phyloP scores from a whole-genome alignment of 2,888 invertebrate species.

The Nemotelus nigrinus region DNA sequence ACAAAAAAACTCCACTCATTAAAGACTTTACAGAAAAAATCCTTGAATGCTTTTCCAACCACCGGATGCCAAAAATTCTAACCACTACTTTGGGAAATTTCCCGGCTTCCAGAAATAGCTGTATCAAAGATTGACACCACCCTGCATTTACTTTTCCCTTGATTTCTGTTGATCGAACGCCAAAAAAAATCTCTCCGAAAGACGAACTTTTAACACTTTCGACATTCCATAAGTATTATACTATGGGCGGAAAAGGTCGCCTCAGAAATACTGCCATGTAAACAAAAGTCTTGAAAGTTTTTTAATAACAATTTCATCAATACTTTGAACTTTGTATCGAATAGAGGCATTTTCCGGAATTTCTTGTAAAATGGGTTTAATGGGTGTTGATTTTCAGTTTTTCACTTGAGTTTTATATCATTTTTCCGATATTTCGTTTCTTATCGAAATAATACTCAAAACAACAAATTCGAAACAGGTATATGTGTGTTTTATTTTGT shows the following conservation, averaged over 20 bases:
- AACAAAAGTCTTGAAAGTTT: conserved; percentile 48
- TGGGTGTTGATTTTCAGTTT: conserved; percentile 28
- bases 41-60: too few relatives aligned
- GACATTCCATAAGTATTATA: neutral
- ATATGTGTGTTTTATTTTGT: too few relatives aligned
- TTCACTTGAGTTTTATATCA: conserved; percentile 7
- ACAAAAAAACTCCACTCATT: too few relatives aligned
- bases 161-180: neutral
- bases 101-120: too few relatives aligned
- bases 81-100: too few relatives aligned
- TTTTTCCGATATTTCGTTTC: conserved; percentile 14
- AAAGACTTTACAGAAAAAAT: too few relatives aligned
- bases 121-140: too few relatives aligned
- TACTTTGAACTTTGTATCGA: conserved; percentile 21
- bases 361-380: conserved; percentile 9
- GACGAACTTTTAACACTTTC: conserved; percentile 40
- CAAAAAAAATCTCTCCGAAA: neutral
- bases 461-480: neutral
- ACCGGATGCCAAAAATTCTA: too few relatives aligned
- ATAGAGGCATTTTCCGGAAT: conserved; percentile 2
- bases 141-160: neutral
- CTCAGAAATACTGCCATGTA: conserved; percentile 9
- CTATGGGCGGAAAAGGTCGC: neutral
- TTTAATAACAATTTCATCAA: conserved; percentile 49
- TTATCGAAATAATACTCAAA: conserved; percentile 5